Percentiles rank a stretch among this genome's conserved stretches.
Evolutionary conservation across 1,140 invertebrate species (phyloP).

Genomic region (Pseudachorutes palmiensis): DNA sequence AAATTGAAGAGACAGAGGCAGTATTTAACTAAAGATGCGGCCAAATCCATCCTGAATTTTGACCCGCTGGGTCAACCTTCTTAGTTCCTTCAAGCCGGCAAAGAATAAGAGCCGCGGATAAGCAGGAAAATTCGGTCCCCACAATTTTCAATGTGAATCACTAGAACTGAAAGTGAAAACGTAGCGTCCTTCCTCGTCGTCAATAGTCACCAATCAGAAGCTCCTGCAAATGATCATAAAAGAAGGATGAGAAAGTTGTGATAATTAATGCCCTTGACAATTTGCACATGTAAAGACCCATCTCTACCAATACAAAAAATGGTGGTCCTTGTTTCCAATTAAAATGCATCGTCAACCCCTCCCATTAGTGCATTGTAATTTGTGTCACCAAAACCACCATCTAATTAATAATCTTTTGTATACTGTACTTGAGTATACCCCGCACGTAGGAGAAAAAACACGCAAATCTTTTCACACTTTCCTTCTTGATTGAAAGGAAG

Average conservation of each 20-base stretch:
- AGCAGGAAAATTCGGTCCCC: neutral
- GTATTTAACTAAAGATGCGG: constrained; percentile 53
- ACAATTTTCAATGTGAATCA: neutral
- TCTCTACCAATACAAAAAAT: neutral
- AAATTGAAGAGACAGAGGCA: constrained; percentile 68
- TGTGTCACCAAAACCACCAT: neutral
- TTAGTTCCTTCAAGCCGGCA: too few species aligned
- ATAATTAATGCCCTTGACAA: neutral
- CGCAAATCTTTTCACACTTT: too few species aligned
- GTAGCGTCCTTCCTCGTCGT: neutral
- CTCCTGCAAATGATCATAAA: neutral
- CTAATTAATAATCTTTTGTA: constrained; percentile 3
- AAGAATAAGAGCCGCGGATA: too few species aligned
- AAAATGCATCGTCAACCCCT: constrained; percentile 1
- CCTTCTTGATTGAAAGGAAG: too few species aligned
- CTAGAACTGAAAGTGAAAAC: neutral
- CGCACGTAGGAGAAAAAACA: too few species aligned
- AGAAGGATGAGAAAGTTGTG: constrained; percentile 5
- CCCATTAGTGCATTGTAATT: neutral
- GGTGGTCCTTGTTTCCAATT: neutral
- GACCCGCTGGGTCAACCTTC: too few species aligned
- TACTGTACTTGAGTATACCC: too few species aligned
- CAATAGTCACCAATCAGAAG: neutral
- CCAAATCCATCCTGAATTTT: constrained; percentile 32
- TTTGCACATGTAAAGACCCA: neutral